Percentiles rank a stretch among this genome's conserved stretches.
phyloP scores from a whole-genome alignment of 1,140 invertebrate genomes.

The Mizuhopecten yessoensis region DNA sequence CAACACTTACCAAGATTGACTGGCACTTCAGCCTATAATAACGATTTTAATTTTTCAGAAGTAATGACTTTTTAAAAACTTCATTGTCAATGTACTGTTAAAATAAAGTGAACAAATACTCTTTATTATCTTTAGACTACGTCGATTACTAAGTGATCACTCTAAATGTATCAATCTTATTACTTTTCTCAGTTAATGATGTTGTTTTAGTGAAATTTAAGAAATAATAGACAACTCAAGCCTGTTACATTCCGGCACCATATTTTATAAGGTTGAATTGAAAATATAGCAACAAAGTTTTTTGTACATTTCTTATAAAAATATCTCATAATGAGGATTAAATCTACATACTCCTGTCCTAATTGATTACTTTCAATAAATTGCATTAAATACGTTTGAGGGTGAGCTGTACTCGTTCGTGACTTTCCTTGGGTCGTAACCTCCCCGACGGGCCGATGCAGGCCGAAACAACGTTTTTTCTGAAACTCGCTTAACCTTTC shows the following conservation, averaged over 20 bases:
- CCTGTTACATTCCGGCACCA: background rate
- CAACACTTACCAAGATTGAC: too few species aligned
- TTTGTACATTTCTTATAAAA: background rate
- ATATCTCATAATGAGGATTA: background rate
- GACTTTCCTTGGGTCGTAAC: background rate
- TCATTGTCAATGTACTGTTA: too few species aligned
- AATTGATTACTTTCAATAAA: background rate
- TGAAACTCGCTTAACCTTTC: too few species aligned
- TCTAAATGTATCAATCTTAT: background rate
- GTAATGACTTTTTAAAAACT: too few species aligned
- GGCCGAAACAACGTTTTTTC: too few species aligned
- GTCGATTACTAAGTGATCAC: background rate
- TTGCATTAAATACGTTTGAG: background rate
- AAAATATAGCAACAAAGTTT: conserved; percentile 13
- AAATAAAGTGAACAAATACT: background rate
- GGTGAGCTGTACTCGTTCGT: background rate
- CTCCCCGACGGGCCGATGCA: too few species aligned
- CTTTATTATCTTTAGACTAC: background rate
- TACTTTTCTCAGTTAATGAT: background rate
- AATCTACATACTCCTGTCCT: background rate
- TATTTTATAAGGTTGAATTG: background rate
- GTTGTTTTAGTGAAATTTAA: background rate
- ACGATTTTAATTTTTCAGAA: too few species aligned
- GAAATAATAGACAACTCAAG: background rate
- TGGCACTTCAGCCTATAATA: too few species aligned